phyloP scores from a whole-genome alignment of 2,113 vertebrate species.

The Corythornis madagascariensis region DNA sequence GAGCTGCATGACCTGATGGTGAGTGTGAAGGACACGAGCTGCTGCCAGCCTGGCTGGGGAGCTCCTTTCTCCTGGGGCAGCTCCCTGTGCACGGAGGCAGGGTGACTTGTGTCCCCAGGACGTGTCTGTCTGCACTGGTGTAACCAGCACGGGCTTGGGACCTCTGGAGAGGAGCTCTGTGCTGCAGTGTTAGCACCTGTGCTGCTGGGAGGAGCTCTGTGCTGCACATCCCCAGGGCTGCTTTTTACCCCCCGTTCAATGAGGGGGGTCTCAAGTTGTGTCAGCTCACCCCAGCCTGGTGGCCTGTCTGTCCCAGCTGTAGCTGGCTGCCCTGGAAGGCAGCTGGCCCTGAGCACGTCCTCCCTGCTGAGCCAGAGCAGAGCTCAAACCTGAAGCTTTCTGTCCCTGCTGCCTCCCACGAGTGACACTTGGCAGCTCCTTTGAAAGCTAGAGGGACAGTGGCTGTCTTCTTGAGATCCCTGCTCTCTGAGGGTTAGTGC shows the following conservation, averaged over 20 bases:
- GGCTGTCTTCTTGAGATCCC: not conserved
- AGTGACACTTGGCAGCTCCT: not conserved
- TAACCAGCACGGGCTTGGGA: fast-evolving
- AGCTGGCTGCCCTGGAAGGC: not conserved
- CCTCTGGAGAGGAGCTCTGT: not conserved
- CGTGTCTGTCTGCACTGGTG: fast-evolving
- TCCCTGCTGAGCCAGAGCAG: not conserved
- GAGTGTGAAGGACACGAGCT: fast-evolving
- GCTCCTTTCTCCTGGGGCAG: not conserved
- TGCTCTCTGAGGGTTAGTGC: not conserved
- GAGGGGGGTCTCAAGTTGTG: not conserved
- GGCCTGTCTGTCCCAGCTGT: not conserved
- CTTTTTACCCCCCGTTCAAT: not conserved
- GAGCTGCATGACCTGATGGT: not conserved
- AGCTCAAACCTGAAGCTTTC: not conserved
- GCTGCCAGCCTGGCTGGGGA: not conserved
- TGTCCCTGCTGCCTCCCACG: not conserved
- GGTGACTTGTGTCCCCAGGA: not conserved
- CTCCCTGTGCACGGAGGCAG: fast-evolving
- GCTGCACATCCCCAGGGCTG: fast-evolving
- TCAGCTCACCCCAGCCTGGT: not conserved
- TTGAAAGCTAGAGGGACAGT: not conserved
- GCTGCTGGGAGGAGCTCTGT: not conserved
- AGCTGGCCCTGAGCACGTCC: not conserved
- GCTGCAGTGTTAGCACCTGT: not conserved